Evolutionary conservation across 2,113 vertebrate species (phyloP).

Genomic region (Cervus canadensis): DNA sequence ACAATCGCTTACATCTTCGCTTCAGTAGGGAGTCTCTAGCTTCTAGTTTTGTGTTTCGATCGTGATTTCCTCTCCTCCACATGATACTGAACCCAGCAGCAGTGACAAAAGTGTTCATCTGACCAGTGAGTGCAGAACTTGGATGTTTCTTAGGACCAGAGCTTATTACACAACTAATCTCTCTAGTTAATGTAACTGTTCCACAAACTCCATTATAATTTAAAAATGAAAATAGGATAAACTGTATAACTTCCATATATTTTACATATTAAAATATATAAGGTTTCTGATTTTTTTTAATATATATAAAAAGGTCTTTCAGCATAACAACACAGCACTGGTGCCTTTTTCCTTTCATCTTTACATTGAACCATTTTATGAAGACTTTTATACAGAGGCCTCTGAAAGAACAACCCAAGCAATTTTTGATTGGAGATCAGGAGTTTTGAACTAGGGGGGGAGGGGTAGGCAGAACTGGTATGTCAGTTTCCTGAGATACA

Average conservation of each 20-base stretch:
- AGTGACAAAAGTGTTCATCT: background rate
- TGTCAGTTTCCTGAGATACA: conserved; percentile 44
- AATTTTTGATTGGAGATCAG: conserved; percentile 14
- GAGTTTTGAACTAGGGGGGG: background rate
- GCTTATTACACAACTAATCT: background rate
- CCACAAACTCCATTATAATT: background rate
- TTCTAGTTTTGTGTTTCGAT: background rate
- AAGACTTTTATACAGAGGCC: background rate
- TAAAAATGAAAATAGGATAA: background rate
- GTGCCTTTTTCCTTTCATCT: conserved; percentile 4
- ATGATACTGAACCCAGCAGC: background rate
- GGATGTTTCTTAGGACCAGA: background rate
- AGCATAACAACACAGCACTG: background rate
- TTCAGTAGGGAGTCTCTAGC: background rate
- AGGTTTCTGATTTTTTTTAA: background rate
- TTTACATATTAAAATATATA: background rate
- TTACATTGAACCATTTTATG: conserved; percentile 17
- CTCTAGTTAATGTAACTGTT: background rate
- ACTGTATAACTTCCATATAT: background rate
- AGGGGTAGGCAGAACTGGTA: background rate
- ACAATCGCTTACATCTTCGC: background rate
- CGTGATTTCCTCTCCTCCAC: background rate
- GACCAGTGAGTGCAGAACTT: background rate
- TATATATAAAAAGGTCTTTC: background rate
- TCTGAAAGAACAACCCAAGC: conserved; percentile 3